Percentiles rank a stretch among this genome's conserved stretches.
Evolutionary conservation across 2,797 vertebrate species (phyloP).

Genomic region (Lacerta agilis): DNA sequence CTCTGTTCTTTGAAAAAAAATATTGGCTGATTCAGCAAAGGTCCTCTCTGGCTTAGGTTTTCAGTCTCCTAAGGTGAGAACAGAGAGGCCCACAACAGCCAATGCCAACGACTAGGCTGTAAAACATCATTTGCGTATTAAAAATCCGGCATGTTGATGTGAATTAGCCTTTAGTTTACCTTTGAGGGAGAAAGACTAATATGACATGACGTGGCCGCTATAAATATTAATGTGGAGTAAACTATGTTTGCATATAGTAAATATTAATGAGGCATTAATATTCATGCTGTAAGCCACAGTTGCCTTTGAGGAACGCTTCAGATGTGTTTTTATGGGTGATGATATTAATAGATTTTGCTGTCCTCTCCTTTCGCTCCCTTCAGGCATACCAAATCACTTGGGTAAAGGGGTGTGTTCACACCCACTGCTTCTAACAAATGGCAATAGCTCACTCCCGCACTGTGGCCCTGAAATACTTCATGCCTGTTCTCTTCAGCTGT

Average conservation of each 20-base stretch:
- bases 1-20: neutral
- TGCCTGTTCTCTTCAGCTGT: neutral
- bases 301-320: neutral
- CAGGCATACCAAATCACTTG: neutral
- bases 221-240: constrained; percentile 34
- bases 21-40: neutral
- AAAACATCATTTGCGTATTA: neutral
- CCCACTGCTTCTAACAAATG: neutral
- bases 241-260: neutral
- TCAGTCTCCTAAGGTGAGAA: neutral
- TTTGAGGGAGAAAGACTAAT: constrained; percentile 1
- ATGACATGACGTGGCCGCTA: neutral
- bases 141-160: neutral
- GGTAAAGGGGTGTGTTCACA: neutral
- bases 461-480: neutral
- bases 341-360: neutral
- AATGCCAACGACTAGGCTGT: neutral
- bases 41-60: neutral
- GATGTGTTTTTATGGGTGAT: neutral
- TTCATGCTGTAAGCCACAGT: neutral
- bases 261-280: constrained; percentile 1
- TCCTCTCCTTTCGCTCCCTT: neutral
- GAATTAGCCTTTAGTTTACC: neutral
- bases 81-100: neutral
- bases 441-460: neutral